Evolutionary conservation across 2,113 vertebrate species (phyloP).

Genomic region (Maccullochella peelii): DNA sequence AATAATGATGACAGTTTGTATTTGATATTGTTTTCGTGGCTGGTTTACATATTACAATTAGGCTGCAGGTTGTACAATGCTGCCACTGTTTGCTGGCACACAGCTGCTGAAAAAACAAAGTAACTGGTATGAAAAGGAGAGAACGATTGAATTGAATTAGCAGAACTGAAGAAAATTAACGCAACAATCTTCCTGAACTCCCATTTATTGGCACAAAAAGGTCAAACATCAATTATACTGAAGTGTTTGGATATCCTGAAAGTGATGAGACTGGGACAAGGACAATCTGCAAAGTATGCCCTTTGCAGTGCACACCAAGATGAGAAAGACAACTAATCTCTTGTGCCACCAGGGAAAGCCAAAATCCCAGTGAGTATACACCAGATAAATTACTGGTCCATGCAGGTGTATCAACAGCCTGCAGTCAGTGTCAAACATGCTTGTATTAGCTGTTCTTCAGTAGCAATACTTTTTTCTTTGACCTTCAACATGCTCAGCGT

Average conservation of each 20-base stretch:
- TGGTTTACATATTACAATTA: conserved; percentile 5
- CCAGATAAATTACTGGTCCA: background rate
- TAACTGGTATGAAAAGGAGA: background rate
- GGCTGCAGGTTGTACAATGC: background rate
- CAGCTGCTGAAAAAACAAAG: background rate
- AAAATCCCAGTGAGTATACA: background rate
- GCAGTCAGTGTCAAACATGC: conserved; percentile 9
- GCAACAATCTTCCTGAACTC: background rate
- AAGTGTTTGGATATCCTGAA: background rate
- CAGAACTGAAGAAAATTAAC: background rate
- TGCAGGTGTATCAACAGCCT: background rate
- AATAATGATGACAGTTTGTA: background rate
- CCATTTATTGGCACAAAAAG: background rate
- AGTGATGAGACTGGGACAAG: background rate
- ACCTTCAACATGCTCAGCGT: background rate
- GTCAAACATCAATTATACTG: background rate
- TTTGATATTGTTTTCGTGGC: conserved; percentile 12
- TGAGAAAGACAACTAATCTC: conserved; percentile 18
- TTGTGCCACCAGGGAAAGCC: conserved; percentile 4
- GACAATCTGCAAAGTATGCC: background rate
- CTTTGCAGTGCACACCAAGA: background rate
- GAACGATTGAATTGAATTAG: background rate
- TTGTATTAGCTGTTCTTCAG: conserved; percentile 4
- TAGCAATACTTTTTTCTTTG: background rate
- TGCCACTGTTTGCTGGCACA: background rate